Evolutionary conservation across 2,888 invertebrate species (phyloP).

Genomic region (Polylopha cassiicola): DNA sequence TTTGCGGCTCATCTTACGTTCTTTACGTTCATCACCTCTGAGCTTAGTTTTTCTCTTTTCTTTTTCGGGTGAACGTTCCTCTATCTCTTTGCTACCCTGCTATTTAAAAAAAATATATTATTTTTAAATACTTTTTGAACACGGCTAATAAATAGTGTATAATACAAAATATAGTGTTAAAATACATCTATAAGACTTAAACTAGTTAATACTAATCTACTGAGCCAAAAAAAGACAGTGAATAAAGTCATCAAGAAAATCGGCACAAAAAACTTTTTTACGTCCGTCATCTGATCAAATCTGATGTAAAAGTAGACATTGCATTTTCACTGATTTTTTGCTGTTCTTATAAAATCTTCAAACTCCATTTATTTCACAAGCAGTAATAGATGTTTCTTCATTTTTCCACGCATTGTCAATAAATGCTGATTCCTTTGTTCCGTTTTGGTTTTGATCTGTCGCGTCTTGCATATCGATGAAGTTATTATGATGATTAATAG

Average conservation of each 20-base stretch:
- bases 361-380: no score
- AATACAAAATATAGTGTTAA: background rate
- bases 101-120: slow-evolving; percentile 48
- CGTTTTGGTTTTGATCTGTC: background rate
- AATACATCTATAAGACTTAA: slow-evolving; percentile 1
- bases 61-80: slow-evolving; percentile 79
- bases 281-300: no score
- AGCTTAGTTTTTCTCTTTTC: slow-evolving; percentile 84
- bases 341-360: no score
- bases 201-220: slow-evolving; percentile 8
- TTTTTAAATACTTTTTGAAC: slow-evolving; percentile 3
- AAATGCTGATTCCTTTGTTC: no score
- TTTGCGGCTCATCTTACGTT: slow-evolving; percentile 88
- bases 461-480: background rate
- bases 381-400: no score
- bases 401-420: no score
- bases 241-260: slow-evolving; percentile 41
- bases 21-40: slow-evolving; percentile 80
- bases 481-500: slow-evolving; percentile 8
- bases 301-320: no score
- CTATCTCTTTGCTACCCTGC: slow-evolving; percentile 78
- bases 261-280: background rate
- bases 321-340: no score
- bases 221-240: slow-evolving; percentile 54
- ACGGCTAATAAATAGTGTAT: background rate